Base-by-base conservation (phyloP, 2,113 vertebrate genomes). In the Callipepla squamata region DNA sequence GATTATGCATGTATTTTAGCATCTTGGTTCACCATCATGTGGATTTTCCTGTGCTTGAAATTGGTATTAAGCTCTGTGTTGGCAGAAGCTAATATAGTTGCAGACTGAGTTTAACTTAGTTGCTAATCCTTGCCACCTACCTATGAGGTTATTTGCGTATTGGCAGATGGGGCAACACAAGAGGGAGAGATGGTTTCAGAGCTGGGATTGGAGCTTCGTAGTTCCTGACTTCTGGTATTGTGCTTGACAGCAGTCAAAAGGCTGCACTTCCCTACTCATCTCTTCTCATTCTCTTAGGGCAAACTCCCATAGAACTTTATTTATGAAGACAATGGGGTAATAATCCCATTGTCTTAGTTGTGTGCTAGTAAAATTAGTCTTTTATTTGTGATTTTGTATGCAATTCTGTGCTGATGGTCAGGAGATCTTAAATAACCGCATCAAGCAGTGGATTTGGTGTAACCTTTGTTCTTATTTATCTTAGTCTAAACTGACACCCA, bases 401-500 rank as follows among this genome's bases (percentile, higher is more conserved):
- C 50, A 73, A 82, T 92, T 76, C 63, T 91, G 34, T 85, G 57
- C 67, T 67, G 34, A 45, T 0, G 32, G 63, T 89, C 75, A 53
- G 68, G 73, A 92, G 65, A 75, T 51, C 47, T 91, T 61, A 66
- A 96, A 59, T 89, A 88, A 78, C 81, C 53, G 72, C 79, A 72
- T 87, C 89, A 80, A 87, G 68, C 63, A 72, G 22, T 38, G 1
- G 0, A 9, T 75, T 80, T 0, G 7, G 69, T 86, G 65, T 76
- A 93, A 40, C 61, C 73, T 90, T 92, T 62, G 61, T 82, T 92
- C 79, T 91, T 90, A 70, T 85, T 95, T 95, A 92, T 69, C 69
- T 95, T 75, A 50, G 91, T 78, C 85, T 86, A 88, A 91, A 91
- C 80, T 38, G 82, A 79, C 80, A 86, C 91, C 93, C 88, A 94